These are phyloP conservation scores for Eupithecia abbreviata DNA, from an alignment of 2,888 invertebrate species.

Conservation along the genomic window DNA sequence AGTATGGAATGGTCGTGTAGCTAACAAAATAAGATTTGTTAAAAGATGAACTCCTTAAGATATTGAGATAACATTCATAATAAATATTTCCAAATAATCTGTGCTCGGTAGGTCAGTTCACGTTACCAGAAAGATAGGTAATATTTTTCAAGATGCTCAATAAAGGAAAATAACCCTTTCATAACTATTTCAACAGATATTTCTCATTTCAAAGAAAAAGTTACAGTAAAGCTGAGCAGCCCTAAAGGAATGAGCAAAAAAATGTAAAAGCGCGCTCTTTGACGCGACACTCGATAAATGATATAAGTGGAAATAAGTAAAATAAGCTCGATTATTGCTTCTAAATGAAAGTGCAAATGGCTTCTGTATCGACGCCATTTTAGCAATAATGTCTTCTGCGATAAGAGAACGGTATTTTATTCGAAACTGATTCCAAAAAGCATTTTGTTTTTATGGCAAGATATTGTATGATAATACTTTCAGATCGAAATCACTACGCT, in stretches of 20 bases:
- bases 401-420: neutral
- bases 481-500: no score
- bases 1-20: neutral
- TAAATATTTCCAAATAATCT: neutral
- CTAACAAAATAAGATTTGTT: neutral
- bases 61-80: neutral
- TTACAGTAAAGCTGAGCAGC: slow-evolving; percentile 2
- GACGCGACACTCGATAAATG: slow-evolving; percentile 49
- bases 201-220: neutral
- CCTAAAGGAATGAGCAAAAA: slow-evolving; percentile 30
- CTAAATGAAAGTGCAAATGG: slow-evolving; percentile 4
- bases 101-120: neutral
- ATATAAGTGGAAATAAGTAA: slow-evolving; percentile 42
- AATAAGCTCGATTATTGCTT: slow-evolving; percentile 55
- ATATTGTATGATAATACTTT: neutral
- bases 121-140: neutral
- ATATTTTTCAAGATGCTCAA: neutral
- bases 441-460: neutral
- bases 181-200: neutral
- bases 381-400: neutral
- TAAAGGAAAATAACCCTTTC: neutral
- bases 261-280: slow-evolving; percentile 37
- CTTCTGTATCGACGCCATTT: neutral
- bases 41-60: neutral
- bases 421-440: neutral